These are phyloP conservation scores for Pseudomyrmex cubaensis DNA, from an alignment of 1,140 invertebrate species.

Conservation along the genomic window DNA sequence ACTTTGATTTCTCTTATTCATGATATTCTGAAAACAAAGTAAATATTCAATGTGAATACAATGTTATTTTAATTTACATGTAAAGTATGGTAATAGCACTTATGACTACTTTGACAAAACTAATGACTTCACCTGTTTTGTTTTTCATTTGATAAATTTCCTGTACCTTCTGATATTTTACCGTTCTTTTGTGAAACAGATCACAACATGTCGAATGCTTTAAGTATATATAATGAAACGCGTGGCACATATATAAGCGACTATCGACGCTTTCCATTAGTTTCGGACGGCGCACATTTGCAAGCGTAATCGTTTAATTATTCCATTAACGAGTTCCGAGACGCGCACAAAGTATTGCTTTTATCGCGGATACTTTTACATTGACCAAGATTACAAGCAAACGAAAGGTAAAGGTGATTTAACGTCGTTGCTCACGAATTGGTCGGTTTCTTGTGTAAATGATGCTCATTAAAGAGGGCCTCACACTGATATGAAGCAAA, in stretches of 20 bases:
- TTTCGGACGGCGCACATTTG: neutral
- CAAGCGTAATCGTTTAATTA: constrained; percentile 49
- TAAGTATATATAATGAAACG: neutral
- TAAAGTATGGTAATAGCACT: no score
- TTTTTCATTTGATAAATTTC: neutral
- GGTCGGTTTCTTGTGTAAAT: constrained; percentile 36
- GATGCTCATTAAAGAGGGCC: constrained; percentile 33
- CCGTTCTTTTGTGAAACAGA: constrained; percentile 13
- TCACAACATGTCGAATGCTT: neutral
- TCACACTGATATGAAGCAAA: constrained; percentile 23
- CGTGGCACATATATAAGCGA: neutral
- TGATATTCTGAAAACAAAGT: no score
- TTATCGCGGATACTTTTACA: constrained; percentile 38
- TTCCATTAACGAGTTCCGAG: constrained; percentile 36
- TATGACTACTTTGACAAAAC: neutral
- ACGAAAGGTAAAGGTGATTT: constrained; percentile 20
- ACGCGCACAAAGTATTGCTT: constrained; percentile 8
- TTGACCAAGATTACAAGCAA: constrained; percentile 19
- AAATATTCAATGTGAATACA: no score
- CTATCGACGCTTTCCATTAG: constrained; percentile 12
- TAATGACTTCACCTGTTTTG: neutral
- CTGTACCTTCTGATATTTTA: neutral
- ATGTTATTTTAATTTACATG: no score
- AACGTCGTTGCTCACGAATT: neutral
- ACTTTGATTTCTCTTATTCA: no score